These are phyloP conservation scores for Nibea albiflora DNA, from an alignment of 2,113 vertebrate species.

Conservation along the genomic window DNA sequence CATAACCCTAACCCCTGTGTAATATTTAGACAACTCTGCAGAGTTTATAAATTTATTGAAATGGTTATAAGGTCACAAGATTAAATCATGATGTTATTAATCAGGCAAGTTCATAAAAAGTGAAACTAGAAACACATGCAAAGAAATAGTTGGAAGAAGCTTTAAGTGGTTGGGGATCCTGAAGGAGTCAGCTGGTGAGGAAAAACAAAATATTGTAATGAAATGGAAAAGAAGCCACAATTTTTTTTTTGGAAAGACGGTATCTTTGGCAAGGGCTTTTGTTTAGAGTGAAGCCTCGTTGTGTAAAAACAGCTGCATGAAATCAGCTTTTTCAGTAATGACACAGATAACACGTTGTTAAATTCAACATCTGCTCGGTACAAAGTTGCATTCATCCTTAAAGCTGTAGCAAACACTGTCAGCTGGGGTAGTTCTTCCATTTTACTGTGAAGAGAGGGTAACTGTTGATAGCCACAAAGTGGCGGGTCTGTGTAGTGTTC, in stretches of 20 bases:
- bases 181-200: constrained; percentile 9
- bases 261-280: constrained; percentile 9
- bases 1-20: too few relatives aligned
- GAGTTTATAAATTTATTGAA: constrained; percentile 2
- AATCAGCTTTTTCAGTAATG: constrained; percentile 40
- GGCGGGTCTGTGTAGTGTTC: constrained; percentile 34
- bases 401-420: background rate
- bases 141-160: background rate
- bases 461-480: constrained; percentile 2
- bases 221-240: constrained; percentile 27
- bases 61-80: background rate
- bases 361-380: constrained; percentile 13
- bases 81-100: constrained; percentile 29
- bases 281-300: constrained; percentile 16
- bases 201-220: constrained; percentile 16
- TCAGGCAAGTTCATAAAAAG: constrained; percentile 19
- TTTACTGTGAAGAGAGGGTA: background rate
- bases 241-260: constrained; percentile 27
- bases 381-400: background rate
- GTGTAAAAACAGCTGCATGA: constrained; percentile 27
- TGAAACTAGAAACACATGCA: background rate
- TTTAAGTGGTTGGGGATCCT: background rate
- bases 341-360: constrained; percentile 17
- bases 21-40: background rate
- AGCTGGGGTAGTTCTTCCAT: background rate